Evolutionary conservation across 2,797 vertebrate genomes (phyloP).

Genomic region (Notolabrus celidotus): DNA sequence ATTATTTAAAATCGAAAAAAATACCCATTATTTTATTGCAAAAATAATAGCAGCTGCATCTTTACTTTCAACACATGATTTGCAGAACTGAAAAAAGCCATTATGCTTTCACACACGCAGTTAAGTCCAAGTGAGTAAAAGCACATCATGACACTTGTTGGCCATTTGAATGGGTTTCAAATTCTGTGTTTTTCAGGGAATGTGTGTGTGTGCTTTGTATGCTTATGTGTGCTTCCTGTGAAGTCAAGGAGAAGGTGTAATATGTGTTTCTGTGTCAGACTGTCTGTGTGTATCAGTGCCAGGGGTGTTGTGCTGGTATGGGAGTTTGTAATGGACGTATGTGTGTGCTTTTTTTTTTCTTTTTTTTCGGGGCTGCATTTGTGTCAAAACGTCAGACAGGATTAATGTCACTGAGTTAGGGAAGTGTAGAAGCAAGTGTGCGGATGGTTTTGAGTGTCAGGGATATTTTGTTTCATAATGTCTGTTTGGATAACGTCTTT

Average conservation of each 20-base stretch:
- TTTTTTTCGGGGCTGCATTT: slow-evolving; percentile 53
- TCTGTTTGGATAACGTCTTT: slow-evolving; percentile 56
- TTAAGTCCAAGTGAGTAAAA: background rate
- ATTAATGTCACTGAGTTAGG: slow-evolving; percentile 65
- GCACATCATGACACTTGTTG: slow-evolving; percentile 9
- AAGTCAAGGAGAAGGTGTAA: slow-evolving; percentile 20
- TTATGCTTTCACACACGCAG: background rate
- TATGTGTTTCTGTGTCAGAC: slow-evolving; percentile 59
- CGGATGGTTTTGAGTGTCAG: slow-evolving; percentile 53
- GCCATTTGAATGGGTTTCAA: slow-evolving; percentile 4
- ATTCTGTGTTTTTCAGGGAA: background rate
- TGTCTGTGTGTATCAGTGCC: slow-evolving; percentile 49
- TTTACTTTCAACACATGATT: background rate
- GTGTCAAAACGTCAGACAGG: slow-evolving; percentile 63
- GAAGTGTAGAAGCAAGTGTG: slow-evolving; percentile 46
- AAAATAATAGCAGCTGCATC: background rate
- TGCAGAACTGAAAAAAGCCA: background rate
- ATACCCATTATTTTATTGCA: background rate
- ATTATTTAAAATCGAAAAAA: background rate
- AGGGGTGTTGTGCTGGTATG: slow-evolving; percentile 44
- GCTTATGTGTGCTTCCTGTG: slow-evolving; percentile 9
- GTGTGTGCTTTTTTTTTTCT: slow-evolving; percentile 60
- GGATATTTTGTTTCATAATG: slow-evolving; percentile 46
- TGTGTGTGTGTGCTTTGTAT: slow-evolving; percentile 5
- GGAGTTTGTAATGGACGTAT: slow-evolving; percentile 51